Evolutionary conservation across 1,140 invertebrate genomes (phyloP), one percentile per base, ranked within the genome.

Genomic region (Euwallacea similis): DNA sequence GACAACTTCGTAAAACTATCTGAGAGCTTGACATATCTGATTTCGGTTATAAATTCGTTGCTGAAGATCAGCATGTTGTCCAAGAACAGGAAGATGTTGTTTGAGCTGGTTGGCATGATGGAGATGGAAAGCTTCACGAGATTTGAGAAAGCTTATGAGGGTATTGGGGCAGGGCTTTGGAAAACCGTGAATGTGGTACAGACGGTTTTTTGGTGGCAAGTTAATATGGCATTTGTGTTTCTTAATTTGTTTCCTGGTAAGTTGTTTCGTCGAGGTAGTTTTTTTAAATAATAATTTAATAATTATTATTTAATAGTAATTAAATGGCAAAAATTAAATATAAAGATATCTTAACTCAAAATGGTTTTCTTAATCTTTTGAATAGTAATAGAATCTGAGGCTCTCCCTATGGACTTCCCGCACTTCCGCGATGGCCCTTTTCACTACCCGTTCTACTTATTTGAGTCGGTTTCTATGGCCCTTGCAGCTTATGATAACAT

Each of bases 21-120:
- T 16, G 71, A 69, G 15, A 74, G 68, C 44, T 54, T 74, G n/a
- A 73, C 62, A 42, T 61, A 68, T 44, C 65, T 72, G 16, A 69
- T 72, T n/a, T 72, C 73, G 10, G 58, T 72, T 33, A 33, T 54
- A 7, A 69, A 69, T 8, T 60, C 54, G 42, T 41, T 72, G 7
- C 13, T 69, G 6, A 73, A 74, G 50, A 10, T 73, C 10, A 7
- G 7, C 9, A 33, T 65, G 46, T n/a, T 65, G 16, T 33, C 15
- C 15, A 7, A 9, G 11, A 65, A 65, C 15, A 50, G 63, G 7
- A n/a, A 54, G 10, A 42, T 2, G 11, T 55, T 65, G 41, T n/a
- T 65, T 11, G 44, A 55, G 13, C 16, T 62, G 11, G 21, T 63
- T 6, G 46, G 13, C 47, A 60, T 63, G 68, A 7, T 69, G 33